Base-by-base conservation (phyloP, 2,888 invertebrate genomes). In the Gymnoscelis rufifasciata region DNA sequence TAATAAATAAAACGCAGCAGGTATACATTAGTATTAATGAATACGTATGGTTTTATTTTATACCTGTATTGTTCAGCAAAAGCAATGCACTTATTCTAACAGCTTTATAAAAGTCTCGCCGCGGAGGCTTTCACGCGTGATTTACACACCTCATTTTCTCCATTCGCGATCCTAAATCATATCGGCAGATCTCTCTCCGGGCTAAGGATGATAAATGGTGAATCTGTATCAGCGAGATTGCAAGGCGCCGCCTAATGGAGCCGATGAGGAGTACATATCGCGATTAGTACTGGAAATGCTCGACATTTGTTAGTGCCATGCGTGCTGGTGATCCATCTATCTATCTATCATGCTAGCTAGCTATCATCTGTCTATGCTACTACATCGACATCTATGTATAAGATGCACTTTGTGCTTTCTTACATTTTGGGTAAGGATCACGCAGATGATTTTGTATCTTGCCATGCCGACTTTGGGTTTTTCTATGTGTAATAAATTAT, bases 171-270 rank as follows among this genome's bases (percentile, higher is more conserved):
- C 50, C 47, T 55, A 51, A 46, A 52, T 51, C 46, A 40, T 51
- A 51, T 52, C 52, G 36, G 51, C 45, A 43, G 47, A 52, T 52
- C 52, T 51, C 47, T 42, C 52, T 47, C 47, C 41, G 52, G 52
- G 50, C 53, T 53, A 59, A 54, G 45, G 48, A 53, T 62, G 62
- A 59, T 60, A 62, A 59, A 60, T 52, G 51, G 38, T 54, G 52
- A 56, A 57, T 56, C 47, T 38, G 56, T 42, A 51, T 53, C 50
- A 33, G 51, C 24, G 43, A 52, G 49, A 54, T 55, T 52, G 51
- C 53, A 23, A 52, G 52, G 53, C 57, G 56, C 48, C 56, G 47
- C n/a, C 47, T 33, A 54, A 42, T 49, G 42, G 49, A 45, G 38
- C 41, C 38, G 26, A 35, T 40, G 41, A 38, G 28, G 41, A 33